Evolutionary conservation across 2,113 vertebrate genomes (phyloP), one percentile per base, ranked within the genome.

Genomic region (Scopus umbretta): DNA sequence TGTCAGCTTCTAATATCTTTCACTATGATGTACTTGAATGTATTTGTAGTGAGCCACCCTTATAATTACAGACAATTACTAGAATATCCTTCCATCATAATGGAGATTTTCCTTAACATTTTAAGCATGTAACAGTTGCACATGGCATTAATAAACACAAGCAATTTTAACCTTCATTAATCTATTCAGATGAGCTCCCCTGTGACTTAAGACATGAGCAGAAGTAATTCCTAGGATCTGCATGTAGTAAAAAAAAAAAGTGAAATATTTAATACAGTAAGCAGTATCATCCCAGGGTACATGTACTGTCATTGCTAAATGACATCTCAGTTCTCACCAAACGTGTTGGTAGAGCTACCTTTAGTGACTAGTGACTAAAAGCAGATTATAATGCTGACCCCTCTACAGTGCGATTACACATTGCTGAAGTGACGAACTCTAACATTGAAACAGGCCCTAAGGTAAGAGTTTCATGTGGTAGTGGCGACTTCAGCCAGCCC

Each of bases 21-120:
- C 3, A 2, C 53, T 82, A 16, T 25, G 13, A 93, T 80, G 20
- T 80, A 83, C 49, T 83, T 75, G 88, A 82, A 85, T 21, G 22
- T 45, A 85, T 89, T 88, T 85, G 40, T 72, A 92, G 66, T 1
- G 4, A 94, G 30, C 58, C 10, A 7, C 45, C 27, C 36, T 72
- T 94, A 68, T 10, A 89, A 72, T 87, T 80, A 61, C 52, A 95
- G 29, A 42, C 45, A 95, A 79, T 93, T 92, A 90, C 47, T 73
- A 62, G 26, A 80, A 71, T 62, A 73, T 74, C 52, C 61, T 90
- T 93, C 52, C 19, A 70, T 38, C 47, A 71, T 22, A 90, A 83
- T 22, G 25, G 63, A 70, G 38, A 84, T 90, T 95, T 91, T 88
- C 50, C 36, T 55, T 84, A 92, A 66, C 9, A 29, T 5, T 93